These are phyloP conservation scores for Pecten maximus DNA, from an alignment of 2,888 invertebrate species.

Conservation along the genomic window DNA sequence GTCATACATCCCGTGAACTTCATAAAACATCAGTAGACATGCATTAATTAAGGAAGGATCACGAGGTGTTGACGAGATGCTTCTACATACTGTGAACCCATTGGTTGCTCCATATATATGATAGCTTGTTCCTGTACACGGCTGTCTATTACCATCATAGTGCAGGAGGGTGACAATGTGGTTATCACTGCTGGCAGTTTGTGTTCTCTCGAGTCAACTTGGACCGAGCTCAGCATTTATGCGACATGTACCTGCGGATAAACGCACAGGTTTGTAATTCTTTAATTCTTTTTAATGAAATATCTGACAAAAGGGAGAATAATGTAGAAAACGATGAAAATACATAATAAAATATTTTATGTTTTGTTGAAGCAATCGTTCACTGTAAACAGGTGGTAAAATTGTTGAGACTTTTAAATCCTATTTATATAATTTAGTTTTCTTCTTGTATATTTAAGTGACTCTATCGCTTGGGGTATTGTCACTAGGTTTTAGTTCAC, in stretches of 20 bases:
- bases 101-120: neutral
- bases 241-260: neutral
- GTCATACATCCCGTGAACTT: neutral
- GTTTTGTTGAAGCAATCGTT: too few relatives aligned
- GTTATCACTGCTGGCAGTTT: neutral
- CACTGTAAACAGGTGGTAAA: too few relatives aligned
- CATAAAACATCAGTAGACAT: neutral
- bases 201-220: neutral
- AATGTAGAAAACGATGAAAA: too few relatives aligned
- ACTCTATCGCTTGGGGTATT: too few relatives aligned
- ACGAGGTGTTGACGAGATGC: neutral
- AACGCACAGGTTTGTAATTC: neutral
- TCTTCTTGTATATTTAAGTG: too few relatives aligned
- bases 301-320: too few relatives aligned
- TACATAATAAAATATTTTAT: too few relatives aligned
- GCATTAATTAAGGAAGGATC: neutral
- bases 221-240: neutral
- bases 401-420: too few relatives aligned
- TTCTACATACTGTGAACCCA: conserved; percentile 7
- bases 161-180: neutral
- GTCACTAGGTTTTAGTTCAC: too few relatives aligned
- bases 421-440: too few relatives aligned
- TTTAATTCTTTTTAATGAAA: too few relatives aligned
- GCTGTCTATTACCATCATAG: neutral
- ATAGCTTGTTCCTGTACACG: neutral